phyloP scores from a whole-genome alignment of 2,797 vertebrate genomes.

The Mallotus villosus region DNA sequence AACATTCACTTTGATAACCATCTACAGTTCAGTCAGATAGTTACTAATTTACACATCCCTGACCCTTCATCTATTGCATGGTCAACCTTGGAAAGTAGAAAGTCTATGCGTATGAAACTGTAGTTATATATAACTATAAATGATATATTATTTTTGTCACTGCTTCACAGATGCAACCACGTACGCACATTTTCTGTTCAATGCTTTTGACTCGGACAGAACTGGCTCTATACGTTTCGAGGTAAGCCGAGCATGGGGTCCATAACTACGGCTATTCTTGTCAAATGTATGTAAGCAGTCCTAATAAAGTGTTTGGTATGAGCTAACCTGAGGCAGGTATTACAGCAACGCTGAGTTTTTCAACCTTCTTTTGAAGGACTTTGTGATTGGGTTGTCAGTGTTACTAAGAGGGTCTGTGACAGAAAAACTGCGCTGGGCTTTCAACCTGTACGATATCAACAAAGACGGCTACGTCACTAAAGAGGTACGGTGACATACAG shows the following conservation, averaged over 20 bases:
- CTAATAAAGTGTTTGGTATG: too few species aligned
- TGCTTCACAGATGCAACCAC: constrained; percentile 81
- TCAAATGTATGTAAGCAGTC: too few species aligned
- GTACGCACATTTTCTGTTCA: constrained; percentile 95
- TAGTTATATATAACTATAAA: too few species aligned
- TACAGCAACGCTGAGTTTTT: too few species aligned
- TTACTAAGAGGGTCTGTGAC: constrained; percentile 88
- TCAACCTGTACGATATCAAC: constrained; percentile 96
- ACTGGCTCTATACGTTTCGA: constrained; percentile 91
- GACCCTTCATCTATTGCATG: not conserved
- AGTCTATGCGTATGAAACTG: too few species aligned
- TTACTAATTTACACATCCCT: not conserved
- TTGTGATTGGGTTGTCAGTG: constrained; percentile 88
- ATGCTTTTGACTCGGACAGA: constrained; percentile 89
- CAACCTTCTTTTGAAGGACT: constrained; percentile 78
- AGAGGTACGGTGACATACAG: constrained; percentile 74
- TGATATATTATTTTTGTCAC: not conserved
- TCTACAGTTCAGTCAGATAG: not conserved
- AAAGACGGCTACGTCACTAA: constrained; percentile 92
- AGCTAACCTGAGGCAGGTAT: too few species aligned
- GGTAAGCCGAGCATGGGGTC: constrained; percentile 58
- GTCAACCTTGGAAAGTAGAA: not conserved
- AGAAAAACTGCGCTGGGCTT: constrained; percentile 93
- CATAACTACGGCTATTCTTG: too few species aligned
- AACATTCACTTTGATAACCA: not conserved